Base-by-base conservation (phyloP, 2,888 invertebrate species). In the Callyntrura sp. region DNA sequence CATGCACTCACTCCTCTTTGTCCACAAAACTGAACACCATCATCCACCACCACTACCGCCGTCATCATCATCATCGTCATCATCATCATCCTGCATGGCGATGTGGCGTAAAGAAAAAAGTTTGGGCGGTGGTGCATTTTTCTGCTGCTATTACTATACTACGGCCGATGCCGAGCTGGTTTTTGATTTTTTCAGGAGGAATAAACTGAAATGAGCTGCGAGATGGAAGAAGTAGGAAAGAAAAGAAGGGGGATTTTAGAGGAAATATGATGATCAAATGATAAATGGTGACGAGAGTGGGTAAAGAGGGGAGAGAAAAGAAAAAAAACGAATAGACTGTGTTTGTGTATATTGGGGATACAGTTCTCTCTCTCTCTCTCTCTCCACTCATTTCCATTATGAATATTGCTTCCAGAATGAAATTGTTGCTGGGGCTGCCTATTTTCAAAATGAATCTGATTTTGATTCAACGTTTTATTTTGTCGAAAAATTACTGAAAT, bases 401-500 rank as follows among this genome's bases (percentile, higher is more conserved):
- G 82, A 88, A 88, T 82, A 88, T 88, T 82, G 82, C 82, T 81
- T 82, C 23, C 70, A 62, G 25, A 76, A 78, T 62, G 45, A 57
- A 78, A 76, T 79, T 68, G 45, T 60, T n/a, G 20, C 5, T 23
- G 35, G 35, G 35, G 35, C 35, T 35, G 35, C 35, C 73, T 17
- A 12, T 84, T 70, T 82, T 14, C 45, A 11, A 8, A 70, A 25
- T 28, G 70, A 28, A 6, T 73, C 28, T 73, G 17, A 45, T 73
- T 48, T 35, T 35, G 35, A 35, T 35, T 35, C 35, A 35, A 35
- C 45, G 43, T 73, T 20, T 45, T 45, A 20, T 57, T 43, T 78
- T 35, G 17, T 55, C 11, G 28, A 57, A 57, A 73, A 73, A 48
- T 73, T 73, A 73, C 14, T 73, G 11, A 45, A 45, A 45, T 73